These are phyloP conservation scores for Dicyrtoma fusca DNA, from an alignment of 2,888 invertebrate genomes.

Conservation along the genomic window DNA sequence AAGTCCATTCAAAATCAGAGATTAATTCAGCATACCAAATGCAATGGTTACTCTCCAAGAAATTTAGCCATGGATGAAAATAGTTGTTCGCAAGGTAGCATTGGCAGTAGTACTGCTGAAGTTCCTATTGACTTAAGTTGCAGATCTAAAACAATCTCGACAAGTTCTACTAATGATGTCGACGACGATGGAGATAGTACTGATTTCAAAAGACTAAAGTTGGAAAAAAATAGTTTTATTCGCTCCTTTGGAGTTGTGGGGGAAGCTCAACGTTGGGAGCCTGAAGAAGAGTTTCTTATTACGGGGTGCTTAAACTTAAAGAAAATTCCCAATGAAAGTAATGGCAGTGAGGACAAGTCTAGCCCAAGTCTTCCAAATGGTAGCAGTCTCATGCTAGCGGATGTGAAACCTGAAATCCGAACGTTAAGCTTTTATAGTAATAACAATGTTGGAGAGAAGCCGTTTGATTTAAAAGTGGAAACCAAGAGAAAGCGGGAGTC, in stretches of 20 bases:
- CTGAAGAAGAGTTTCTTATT: conserved; percentile 47
- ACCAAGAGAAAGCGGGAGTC: conserved; percentile 38
- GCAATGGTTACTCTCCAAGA: conserved; percentile 9
- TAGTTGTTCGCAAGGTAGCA: conserved; percentile 15
- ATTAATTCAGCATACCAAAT: not conserved
- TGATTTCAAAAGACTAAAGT: conserved; percentile 42
- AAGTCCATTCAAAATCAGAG: not conserved
- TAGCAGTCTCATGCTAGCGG: conserved; percentile 5
- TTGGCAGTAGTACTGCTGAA: conserved; percentile 29
- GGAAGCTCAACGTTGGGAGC: conserved; percentile 54
- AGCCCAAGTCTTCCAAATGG: not conserved
- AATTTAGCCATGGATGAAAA: conserved; percentile 26
- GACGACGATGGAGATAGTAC: conserved; percentile 5
- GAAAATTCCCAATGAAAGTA: conserved; percentile 1
- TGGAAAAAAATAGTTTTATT: conserved; percentile 47
- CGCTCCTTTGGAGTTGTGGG: conserved; percentile 48
- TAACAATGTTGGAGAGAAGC: conserved; percentile 16
- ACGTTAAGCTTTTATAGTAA: conserved; percentile 19
- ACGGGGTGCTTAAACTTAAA: conserved; percentile 51
- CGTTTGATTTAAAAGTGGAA: conserved; percentile 31
- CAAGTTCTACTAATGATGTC: no score
- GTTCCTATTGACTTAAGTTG: conserved; percentile 53
- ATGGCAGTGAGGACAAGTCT: not conserved
- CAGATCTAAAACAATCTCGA: conserved; percentile 14
- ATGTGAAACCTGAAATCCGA: conserved; percentile 35